Evolutionary conservation across 2,113 vertebrate species (phyloP).

Genomic region (Monarcha castaneiventris): DNA sequence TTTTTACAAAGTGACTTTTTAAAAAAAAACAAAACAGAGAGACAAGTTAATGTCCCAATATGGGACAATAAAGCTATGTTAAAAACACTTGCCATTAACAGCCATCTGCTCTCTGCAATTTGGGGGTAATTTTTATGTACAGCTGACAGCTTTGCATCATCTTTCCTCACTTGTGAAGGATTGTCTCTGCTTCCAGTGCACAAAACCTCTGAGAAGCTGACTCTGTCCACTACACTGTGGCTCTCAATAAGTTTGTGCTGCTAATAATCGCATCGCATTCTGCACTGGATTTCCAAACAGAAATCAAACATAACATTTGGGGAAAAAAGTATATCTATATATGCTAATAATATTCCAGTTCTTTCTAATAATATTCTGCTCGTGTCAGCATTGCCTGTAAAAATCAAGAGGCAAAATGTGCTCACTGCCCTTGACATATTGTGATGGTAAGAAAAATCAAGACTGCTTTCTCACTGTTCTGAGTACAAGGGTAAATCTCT

Average conservation of each 20-base stretch:
- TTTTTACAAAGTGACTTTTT: conserved; percentile 71
- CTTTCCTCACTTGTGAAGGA: conserved; percentile 13
- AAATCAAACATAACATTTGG: neutral
- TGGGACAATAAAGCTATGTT: conserved; percentile 66
- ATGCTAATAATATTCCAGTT: conserved; percentile 32
- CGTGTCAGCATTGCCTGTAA: conserved; percentile 31
- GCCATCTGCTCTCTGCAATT: conserved; percentile 67
- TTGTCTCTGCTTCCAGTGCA: neutral
- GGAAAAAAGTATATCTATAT: neutral
- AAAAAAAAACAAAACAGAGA: neutral
- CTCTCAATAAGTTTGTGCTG: neutral
- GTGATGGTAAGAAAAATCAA: conserved; percentile 61
- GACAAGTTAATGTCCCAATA: conserved; percentile 61
- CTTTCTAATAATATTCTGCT: conserved; percentile 24
- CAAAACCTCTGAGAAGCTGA: neutral
- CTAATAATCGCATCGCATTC: neutral
- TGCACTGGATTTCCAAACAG: neutral
- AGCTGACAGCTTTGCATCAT: conserved; percentile 61
- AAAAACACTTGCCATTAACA: conserved; percentile 71
- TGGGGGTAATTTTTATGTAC: conserved; percentile 67
- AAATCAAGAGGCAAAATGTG: conserved; percentile 53
- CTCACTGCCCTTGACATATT: conserved; percentile 46
- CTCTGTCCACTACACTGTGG: neutral
- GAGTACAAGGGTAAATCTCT: conserved; percentile 5
- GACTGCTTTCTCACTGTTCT: conserved; percentile 17